phyloP scores from a whole-genome alignment of 2,797 vertebrate genomes.

The Poecilia wingei region DNA sequence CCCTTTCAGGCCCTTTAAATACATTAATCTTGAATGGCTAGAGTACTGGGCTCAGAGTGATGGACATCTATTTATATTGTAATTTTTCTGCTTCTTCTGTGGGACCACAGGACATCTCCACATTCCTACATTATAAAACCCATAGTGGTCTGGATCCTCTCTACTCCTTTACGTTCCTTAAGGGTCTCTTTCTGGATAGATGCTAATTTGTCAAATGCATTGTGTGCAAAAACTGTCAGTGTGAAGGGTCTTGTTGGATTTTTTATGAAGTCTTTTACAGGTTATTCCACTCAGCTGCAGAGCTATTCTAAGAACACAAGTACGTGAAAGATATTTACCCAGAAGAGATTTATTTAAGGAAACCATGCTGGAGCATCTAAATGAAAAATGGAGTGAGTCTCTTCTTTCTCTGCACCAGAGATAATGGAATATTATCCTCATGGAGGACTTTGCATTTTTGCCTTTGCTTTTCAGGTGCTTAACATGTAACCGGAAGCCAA shows the following conservation, averaged over 20 bases:
- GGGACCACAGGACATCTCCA: constrained; percentile 22
- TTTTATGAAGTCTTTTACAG: background rate
- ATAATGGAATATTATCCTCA: background rate
- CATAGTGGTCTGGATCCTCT: constrained; percentile 40
- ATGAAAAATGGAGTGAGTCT: background rate
- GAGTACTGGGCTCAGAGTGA: constrained; percentile 41
- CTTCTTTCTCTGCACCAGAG: background rate
- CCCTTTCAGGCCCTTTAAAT: constrained; percentile 63
- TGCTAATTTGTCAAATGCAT: background rate
- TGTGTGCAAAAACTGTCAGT: background rate
- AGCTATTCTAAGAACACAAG: background rate
- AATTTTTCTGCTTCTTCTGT: constrained; percentile 50
- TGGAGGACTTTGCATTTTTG: background rate
- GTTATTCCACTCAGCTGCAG: background rate
- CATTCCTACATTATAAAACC: constrained; percentile 29
- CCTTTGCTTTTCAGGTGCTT: background rate
- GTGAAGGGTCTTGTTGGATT: background rate
- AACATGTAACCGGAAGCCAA: background rate
- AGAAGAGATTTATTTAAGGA: background rate
- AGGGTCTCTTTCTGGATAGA: constrained; percentile 1
- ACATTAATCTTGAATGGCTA: constrained; percentile 56
- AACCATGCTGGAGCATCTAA: background rate
- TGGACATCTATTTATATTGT: constrained; percentile 69
- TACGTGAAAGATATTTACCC: background rate
- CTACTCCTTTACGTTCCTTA: constrained; percentile 14